Percentiles rank a stretch among this genome's conserved stretches.
These are phyloP conservation scores for Phragmatobia fuliginosa DNA, from an alignment of 2,888 invertebrate species.

Conservation along the genomic window DNA sequence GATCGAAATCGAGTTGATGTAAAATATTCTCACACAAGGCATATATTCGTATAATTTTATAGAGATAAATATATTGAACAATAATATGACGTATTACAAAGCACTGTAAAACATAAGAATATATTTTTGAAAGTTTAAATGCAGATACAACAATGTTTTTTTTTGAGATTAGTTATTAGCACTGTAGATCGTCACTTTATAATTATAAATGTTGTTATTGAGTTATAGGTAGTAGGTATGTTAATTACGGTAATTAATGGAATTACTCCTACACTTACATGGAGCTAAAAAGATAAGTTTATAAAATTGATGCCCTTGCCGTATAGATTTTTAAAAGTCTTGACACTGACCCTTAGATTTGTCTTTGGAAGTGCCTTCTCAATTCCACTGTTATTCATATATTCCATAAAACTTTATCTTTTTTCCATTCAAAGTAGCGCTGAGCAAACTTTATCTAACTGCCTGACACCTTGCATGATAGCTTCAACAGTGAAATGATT, in stretches of 20 bases:
- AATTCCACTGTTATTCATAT: conserved; percentile 15
- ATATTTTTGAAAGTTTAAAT: neutral
- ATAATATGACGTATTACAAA: neutral
- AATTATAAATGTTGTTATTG: neutral
- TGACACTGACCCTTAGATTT: neutral
- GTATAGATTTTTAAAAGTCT: neutral
- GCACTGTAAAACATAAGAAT: neutral
- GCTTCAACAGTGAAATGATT: conserved; percentile 17
- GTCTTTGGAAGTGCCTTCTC: conserved; percentile 15
- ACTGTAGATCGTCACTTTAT: conserved; percentile 9
- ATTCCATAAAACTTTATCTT: neutral
- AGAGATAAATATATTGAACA: neutral
- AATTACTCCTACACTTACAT: conserved; percentile 7
- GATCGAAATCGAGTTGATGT: too few relatives aligned
- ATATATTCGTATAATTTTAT: neutral
- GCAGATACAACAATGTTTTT: neutral
- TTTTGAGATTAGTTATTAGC: neutral
- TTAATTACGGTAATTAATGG: conserved; percentile 7
- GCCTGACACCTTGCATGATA: conserved; percentile 36
- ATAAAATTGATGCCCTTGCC: conserved; percentile 10
- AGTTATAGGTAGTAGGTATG: conserved; percentile 6
- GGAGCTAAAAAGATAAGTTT: conserved; percentile 15
- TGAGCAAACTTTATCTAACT: neutral
- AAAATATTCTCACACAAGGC: too few relatives aligned
- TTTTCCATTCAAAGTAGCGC: neutral